A percentile compares a stretch with the other conserved stretches of the same genome.
Conservation (phyloP, 2,113 vertebrate genomes). For the Odocoileus virginianus region DNA sequence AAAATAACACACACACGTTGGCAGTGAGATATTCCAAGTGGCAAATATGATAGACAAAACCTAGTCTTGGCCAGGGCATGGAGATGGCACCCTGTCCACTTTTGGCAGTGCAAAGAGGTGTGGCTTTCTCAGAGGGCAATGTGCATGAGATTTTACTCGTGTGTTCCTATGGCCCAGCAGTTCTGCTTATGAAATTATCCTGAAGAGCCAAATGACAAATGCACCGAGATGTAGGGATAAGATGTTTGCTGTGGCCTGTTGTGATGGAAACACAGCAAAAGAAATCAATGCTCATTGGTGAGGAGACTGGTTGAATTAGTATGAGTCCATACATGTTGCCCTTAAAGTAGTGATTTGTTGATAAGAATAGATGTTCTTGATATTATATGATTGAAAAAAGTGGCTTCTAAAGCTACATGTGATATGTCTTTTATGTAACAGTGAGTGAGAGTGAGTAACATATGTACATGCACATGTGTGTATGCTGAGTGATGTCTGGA, state of each 20-base stretch:
- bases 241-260: background rate
- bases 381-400: background rate
- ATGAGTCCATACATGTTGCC: background rate
- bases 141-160: background rate
- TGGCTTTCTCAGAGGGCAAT: background rate
- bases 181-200: background rate
- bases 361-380: background rate
- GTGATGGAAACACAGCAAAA: background rate
- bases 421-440: too few relatives aligned
- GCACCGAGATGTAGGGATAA: background rate
- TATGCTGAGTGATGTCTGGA: background rate
- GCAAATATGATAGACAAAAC: background rate
- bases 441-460: background rate
- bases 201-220: background rate
- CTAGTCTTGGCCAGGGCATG: background rate
- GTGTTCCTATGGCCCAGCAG: background rate
- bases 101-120: background rate
- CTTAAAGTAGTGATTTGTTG: background rate
- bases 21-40: background rate
- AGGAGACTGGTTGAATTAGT: background rate
- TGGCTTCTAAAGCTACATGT: background rate
- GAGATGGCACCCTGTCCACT: background rate
- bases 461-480: rapidly evolving
- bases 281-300: background rate
- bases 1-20: background rate